phyloP scores from a whole-genome alignment of 2,888 invertebrate species.

The Dysmachus trigonus region DNA sequence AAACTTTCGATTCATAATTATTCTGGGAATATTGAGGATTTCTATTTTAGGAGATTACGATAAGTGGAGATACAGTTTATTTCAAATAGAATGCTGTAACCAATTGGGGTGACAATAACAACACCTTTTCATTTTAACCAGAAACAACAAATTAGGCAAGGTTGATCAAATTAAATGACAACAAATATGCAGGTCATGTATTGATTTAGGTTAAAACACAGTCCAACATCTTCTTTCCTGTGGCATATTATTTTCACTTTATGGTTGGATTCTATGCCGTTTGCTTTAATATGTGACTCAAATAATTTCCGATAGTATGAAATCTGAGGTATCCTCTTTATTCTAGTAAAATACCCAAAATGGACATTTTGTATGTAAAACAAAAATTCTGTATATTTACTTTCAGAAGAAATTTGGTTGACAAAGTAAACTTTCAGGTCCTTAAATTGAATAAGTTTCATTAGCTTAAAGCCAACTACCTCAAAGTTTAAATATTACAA shows the following conservation, averaged over 20 bases:
- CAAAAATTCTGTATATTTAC: too few species aligned
- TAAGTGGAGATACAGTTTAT: neutral
- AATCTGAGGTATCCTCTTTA: too few species aligned
- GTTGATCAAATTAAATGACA: neutral
- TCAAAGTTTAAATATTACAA: too few species aligned
- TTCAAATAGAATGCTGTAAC: neutral
- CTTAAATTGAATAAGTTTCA: too few species aligned
- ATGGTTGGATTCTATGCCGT: neutral
- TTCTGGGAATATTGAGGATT: neutral
- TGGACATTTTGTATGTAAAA: too few species aligned
- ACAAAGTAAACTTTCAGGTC: too few species aligned
- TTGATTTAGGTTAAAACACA: neutral
- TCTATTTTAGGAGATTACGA: neutral
- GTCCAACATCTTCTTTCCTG: neutral
- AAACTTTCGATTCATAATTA: neutral
- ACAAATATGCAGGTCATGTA: neutral
- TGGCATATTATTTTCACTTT: neutral
- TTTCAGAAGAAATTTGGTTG: too few species aligned
- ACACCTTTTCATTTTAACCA: neutral
- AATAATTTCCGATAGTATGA: too few species aligned
- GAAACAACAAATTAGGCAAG: neutral
- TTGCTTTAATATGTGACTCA: too few species aligned
- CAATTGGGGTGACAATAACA: neutral
- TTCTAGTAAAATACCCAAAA: too few species aligned
- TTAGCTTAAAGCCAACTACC: too few species aligned